Conservation (phyloP, 2,113 vertebrate species). For the Hemicordylus capensis region DNA sequence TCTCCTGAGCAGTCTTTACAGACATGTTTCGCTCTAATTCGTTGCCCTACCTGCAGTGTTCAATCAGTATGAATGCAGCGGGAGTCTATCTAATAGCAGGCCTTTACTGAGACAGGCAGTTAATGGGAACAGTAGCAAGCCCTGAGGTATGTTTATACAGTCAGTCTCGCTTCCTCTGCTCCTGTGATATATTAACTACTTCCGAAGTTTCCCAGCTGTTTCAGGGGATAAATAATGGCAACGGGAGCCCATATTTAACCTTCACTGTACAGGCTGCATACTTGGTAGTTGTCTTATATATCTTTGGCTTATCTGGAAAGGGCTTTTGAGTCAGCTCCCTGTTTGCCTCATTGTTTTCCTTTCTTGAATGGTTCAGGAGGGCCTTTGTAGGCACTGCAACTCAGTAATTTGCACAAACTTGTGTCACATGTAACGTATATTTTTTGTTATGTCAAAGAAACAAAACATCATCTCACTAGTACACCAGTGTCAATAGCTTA, state of each 20-base stretch:
- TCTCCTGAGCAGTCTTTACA: constrained; percentile 23
- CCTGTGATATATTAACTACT: constrained; percentile 80
- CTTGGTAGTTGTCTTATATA: constrained; percentile 71
- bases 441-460: rapidly evolving
- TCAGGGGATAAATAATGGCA: constrained; percentile 75
- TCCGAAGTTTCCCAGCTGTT: constrained; percentile 76
- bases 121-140: constrained; percentile 72
- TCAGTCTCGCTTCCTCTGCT: constrained; percentile 58
- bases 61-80: constrained; percentile 51
- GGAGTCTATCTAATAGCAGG: constrained; percentile 64
- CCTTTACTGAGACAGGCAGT: constrained; percentile 51
- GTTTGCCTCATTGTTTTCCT: background rate
- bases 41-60: constrained; percentile 46
- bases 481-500: background rate
- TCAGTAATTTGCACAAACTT: background rate
- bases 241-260: constrained; percentile 76
- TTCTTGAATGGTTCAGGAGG: rapidly evolving
- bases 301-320: constrained; percentile 44
- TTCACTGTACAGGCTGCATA: constrained; percentile 56
- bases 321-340: constrained; percentile 29
- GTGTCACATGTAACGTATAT: background rate
- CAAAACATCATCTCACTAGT: background rate
- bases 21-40: constrained; percentile 29
- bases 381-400: background rate
- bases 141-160: constrained; percentile 77